Conservation (phyloP, 2,113 vertebrate species). For the Acinonyx jubatus region DNA sequence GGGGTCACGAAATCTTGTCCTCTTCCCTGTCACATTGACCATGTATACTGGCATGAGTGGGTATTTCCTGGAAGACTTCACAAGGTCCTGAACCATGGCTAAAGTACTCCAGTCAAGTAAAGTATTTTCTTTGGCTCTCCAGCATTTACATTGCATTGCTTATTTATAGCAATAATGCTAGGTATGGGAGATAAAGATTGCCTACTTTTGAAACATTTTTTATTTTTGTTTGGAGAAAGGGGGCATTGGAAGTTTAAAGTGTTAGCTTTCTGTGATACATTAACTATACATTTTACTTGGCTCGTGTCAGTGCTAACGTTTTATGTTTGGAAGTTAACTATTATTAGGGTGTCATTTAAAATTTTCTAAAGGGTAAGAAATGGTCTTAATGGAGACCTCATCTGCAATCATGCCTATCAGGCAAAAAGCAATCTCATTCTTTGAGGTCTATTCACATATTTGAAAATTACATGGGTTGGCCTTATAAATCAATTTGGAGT, state of each 20-base stretch:
- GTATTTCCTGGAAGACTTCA: background rate
- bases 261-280: background rate
- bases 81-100: background rate
- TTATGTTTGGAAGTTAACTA: constrained; percentile 50
- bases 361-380: constrained; percentile 51
- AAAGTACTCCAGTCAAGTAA: background rate
- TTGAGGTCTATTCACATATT: constrained; percentile 50
- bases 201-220: constrained; percentile 24
- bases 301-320: background rate
- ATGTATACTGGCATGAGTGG: background rate
- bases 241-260: background rate
- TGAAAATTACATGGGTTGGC: constrained; percentile 67
- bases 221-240: constrained; percentile 20
- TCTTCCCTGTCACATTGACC: background rate
- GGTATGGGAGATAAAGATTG: background rate
- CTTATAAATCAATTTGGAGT: constrained; percentile 55
- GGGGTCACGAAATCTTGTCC: background rate
- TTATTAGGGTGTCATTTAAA: constrained; percentile 67
- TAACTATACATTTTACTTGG: constrained; percentile 44
- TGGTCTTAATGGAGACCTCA: constrained; percentile 60
- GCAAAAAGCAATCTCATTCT: constrained; percentile 58
- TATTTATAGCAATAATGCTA: background rate
- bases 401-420: constrained; percentile 30
- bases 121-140: constrained; percentile 12
- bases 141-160: background rate